These are phyloP conservation scores for Zophobas morio DNA, from an alignment of 1,140 invertebrate species.

Conservation along the genomic window DNA sequence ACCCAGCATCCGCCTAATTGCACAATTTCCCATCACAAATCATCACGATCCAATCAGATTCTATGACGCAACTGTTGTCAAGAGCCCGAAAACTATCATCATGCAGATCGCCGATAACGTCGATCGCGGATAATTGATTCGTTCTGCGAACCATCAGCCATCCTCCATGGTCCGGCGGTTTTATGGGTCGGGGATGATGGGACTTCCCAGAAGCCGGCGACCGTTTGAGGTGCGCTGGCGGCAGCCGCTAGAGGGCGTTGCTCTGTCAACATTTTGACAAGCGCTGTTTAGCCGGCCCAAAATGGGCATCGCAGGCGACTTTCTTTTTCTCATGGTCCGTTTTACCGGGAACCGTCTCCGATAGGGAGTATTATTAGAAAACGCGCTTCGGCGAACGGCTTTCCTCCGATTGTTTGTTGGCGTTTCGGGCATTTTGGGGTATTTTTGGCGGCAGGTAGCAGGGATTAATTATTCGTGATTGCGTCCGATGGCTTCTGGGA, in stretches of 20 bases:
- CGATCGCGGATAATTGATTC: slow-evolving; percentile 33
- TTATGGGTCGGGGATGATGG: slow-evolving; percentile 11
- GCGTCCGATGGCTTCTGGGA: too few relatives aligned
- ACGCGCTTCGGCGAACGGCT: not conserved
- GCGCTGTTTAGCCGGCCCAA: not conserved
- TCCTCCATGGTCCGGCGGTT: slow-evolving; percentile 24
- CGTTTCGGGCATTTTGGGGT: not conserved
- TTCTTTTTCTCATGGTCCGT: not conserved
- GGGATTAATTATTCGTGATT: too few relatives aligned
- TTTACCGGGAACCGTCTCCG: not conserved
- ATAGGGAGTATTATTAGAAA: slow-evolving; percentile 19
- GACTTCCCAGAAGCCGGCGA: not conserved
- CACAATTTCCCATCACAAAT: not conserved
- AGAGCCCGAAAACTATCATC: not conserved
- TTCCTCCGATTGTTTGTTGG: not conserved
- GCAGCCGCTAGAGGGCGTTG: slow-evolving; percentile 5
- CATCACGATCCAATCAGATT: not conserved
- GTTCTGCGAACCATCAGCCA: slow-evolving; percentile 5
- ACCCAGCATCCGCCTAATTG: not conserved
- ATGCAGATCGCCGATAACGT: slow-evolving; percentile 5
- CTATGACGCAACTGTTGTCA: not conserved
- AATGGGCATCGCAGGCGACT: slow-evolving; percentile 16
- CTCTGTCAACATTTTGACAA: slow-evolving; percentile 22
- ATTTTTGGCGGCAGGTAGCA: too few relatives aligned
- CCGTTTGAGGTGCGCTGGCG: not conserved